Percentiles rank a stretch among this genome's conserved stretches.
Evolutionary conservation across 2,113 vertebrate genomes (phyloP).

Genomic region (Otolemur garnettii): DNA sequence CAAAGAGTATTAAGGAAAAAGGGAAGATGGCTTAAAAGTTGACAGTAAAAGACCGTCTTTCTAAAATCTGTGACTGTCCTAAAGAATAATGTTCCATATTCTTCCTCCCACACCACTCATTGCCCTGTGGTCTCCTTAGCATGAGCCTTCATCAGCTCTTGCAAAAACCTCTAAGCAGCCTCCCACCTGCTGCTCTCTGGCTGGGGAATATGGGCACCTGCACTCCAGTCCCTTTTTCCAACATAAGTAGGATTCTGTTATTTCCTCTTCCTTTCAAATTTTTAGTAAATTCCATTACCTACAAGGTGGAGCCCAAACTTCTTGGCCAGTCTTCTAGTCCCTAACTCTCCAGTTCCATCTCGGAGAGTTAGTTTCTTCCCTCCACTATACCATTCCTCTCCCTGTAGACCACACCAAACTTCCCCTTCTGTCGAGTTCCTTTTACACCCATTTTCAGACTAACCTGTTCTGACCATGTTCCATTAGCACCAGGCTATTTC

Average conservation of each 20-base stretch:
- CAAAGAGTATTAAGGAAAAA: not conserved
- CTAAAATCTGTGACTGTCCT: not conserved
- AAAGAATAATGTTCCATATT: not conserved
- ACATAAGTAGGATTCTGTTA: not conserved
- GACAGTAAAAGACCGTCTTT: not conserved
- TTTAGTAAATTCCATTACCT: not conserved
- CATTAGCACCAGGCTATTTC: slow-evolving; percentile 40
- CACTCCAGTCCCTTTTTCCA: not conserved
- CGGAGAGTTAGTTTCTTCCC: not conserved
- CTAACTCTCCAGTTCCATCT: not conserved
- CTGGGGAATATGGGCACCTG: not conserved
- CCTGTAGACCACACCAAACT: not conserved
- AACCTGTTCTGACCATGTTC: not conserved
- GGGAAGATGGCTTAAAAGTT: not conserved
- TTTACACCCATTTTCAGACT: not conserved
- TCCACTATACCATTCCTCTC: not conserved
- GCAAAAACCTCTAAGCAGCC: not conserved
- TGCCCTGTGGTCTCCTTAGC: not conserved
- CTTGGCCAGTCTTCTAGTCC: not conserved
- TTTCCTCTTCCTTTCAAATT: not conserved
- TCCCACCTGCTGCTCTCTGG: not conserved
- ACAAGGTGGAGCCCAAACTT: not conserved
- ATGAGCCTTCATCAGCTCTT: too few species aligned
- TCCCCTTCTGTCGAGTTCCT: not conserved
- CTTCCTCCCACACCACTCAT: not conserved